phyloP scores from a whole-genome alignment of 2,888 invertebrate species.

The Xestia rhomboidea region DNA sequence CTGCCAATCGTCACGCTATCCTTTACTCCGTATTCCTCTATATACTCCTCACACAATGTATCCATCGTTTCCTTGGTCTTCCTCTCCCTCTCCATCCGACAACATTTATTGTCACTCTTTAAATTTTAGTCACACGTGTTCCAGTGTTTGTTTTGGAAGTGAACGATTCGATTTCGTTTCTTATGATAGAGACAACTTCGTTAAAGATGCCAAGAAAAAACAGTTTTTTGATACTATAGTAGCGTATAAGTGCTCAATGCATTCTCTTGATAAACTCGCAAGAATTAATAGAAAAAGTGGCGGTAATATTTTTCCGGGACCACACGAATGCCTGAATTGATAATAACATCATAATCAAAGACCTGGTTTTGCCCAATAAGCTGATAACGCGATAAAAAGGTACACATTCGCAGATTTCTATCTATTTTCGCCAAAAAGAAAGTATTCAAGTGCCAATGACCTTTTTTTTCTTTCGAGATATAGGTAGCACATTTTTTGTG shows the following conservation, averaged over 20 bases:
- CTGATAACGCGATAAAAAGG: constrained; percentile 9
- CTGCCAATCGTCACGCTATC: too few species aligned
- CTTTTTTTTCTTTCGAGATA: constrained; percentile 11
- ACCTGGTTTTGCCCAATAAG: neutral
- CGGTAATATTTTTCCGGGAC: neutral
- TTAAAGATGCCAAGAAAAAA: neutral
- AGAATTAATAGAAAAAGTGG: neutral
- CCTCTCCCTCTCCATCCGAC: too few species aligned
- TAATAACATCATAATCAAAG: neutral
- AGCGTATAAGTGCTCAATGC: neutral
- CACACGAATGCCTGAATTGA: neutral
- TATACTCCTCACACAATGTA: too few species aligned
- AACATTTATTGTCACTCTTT: too few species aligned
- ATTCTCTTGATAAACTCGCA: neutral
- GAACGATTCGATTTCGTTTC: neutral
- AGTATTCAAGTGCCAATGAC: constrained; percentile 32
- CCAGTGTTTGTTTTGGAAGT: too few species aligned
- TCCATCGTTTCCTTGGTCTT: too few species aligned
- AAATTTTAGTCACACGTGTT: too few species aligned
- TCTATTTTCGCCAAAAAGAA: constrained; percentile 23
- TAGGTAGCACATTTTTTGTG: neutral
- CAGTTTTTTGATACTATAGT: neutral
- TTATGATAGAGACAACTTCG: neutral
- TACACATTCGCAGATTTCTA: neutral
- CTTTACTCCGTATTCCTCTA: too few species aligned